phyloP scores from a whole-genome alignment of 2,888 invertebrate species.

The Trissolcus japonicus region DNA sequence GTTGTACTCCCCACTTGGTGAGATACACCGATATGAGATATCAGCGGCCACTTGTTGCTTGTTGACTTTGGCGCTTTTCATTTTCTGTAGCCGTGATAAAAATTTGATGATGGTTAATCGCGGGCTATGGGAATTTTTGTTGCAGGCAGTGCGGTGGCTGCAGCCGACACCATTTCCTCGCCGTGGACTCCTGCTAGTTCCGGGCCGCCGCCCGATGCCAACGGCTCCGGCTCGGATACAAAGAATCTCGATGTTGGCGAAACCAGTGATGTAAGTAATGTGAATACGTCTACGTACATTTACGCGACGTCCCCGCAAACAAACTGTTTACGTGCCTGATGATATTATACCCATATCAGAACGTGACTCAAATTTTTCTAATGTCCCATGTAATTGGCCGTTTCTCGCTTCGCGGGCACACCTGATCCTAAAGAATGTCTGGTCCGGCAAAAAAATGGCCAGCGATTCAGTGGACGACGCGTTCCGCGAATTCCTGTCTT shows the following conservation, averaged over 20 bases:
- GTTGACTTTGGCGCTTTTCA: conserved; percentile 56
- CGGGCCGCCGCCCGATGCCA: conserved; percentile 91
- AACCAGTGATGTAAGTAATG: conserved; percentile 86
- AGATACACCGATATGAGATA: conserved; percentile 56
- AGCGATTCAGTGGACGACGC: too few relatives aligned
- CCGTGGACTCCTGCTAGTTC: conserved; percentile 95
- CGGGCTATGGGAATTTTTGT: conserved; percentile 31
- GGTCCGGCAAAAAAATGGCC: conserved; percentile 52
- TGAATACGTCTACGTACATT: conserved; percentile 23
- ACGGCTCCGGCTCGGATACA: conserved; percentile 93
- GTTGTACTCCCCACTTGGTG: conserved; percentile 62
- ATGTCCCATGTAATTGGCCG: conserved; percentile 64
- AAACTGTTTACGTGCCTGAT: conserved; percentile 53
- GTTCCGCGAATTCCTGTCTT: conserved; percentile 46
- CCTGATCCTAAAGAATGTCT: conserved; percentile 59
- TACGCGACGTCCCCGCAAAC: conserved; percentile 28
- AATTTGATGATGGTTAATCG: conserved; percentile 62
- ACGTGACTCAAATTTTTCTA: conserved; percentile 66
- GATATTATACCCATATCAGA: conserved; percentile 66
- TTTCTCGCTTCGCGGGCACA: conserved; percentile 65
- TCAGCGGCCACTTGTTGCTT: conserved; percentile 59
- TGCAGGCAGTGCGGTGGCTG: conserved; percentile 82
- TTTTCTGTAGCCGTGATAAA: conserved; percentile 22
- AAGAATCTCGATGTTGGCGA: conserved; percentile 95
- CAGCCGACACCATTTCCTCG: conserved; percentile 96